Evolutionary conservation across 2,113 vertebrate species (phyloP).

Genomic region (Gymnarchus niloticus): DNA sequence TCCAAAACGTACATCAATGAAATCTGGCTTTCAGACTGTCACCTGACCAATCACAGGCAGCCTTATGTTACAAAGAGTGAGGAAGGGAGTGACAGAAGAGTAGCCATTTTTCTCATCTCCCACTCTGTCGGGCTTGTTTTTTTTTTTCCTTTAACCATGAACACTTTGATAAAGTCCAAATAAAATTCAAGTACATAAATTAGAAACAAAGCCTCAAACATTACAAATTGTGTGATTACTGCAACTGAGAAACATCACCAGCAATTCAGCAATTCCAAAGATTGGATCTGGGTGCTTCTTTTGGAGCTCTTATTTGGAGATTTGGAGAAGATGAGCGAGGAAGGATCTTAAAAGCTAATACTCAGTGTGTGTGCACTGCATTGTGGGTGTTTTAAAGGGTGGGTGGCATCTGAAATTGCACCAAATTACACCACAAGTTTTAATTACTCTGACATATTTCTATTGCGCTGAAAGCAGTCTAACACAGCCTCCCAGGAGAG

Average conservation of each 20-base stretch:
- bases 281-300: not conserved
- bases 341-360: not conserved
- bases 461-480: slow-evolving; percentile 3
- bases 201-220: not conserved
- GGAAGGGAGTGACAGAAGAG: no score
- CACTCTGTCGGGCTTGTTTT: no score
- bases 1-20: no score
- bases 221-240: not conserved
- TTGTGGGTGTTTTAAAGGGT: not conserved
- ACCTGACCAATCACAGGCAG: no score
- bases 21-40: no score
- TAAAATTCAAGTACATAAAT: not conserved
- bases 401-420: slow-evolving; percentile 3
- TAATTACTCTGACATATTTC: slow-evolving; percentile 2
- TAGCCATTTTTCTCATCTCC: no score
- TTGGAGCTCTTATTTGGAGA: not conserved
- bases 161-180: no score
- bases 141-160: no score
- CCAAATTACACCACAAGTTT: slow-evolving; percentile 15
- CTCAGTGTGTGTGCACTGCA: not conserved
- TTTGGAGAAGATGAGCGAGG: not conserved
- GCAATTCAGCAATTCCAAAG: not conserved
- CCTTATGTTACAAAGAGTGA: no score
- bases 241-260: not conserved
- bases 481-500: not conserved